These are phyloP conservation scores for Colistium nudipinnis DNA, from an alignment of 2,113 vertebrate genomes.

Conservation along the genomic window DNA sequence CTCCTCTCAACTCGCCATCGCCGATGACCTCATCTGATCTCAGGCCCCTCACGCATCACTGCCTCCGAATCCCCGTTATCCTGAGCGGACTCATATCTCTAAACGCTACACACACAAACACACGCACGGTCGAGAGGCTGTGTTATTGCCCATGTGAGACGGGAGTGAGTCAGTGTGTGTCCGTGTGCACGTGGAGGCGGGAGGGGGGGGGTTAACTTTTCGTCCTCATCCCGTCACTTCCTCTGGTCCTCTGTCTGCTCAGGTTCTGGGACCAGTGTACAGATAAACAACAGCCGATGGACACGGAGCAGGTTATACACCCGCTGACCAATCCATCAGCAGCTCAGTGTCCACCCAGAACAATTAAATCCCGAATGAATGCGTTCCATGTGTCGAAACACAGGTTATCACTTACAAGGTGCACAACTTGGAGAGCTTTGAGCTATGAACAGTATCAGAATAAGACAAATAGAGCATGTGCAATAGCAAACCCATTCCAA, in stretches of 20 bases:
- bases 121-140: constrained; percentile 28
- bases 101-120: constrained; percentile 33
- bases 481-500: no score
- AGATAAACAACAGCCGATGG: constrained; percentile 45
- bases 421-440: no score
- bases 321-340: constrained; percentile 15
- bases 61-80: constrained; percentile 51
- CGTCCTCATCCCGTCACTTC: constrained; percentile 76
- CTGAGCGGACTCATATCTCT: constrained; percentile 50
- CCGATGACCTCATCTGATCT: constrained; percentile 66
- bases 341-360: not conserved
- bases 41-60: constrained; percentile 50
- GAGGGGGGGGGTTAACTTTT: constrained; percentile 57
- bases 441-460: no score
- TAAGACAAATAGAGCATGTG: no score
- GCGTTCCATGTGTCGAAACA: no score
- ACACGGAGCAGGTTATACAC: constrained; percentile 21
- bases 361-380: no score
- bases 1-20: constrained; percentile 37
- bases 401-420: not conserved
- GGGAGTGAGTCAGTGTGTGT: constrained; percentile 59
- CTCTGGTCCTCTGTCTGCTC: constrained; percentile 66
- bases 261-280: constrained; percentile 36
- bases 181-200: constrained; percentile 46
- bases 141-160: constrained; percentile 55